Conservation (phyloP, 2,888 invertebrate genomes). For the Ectobius pallidus region DNA sequence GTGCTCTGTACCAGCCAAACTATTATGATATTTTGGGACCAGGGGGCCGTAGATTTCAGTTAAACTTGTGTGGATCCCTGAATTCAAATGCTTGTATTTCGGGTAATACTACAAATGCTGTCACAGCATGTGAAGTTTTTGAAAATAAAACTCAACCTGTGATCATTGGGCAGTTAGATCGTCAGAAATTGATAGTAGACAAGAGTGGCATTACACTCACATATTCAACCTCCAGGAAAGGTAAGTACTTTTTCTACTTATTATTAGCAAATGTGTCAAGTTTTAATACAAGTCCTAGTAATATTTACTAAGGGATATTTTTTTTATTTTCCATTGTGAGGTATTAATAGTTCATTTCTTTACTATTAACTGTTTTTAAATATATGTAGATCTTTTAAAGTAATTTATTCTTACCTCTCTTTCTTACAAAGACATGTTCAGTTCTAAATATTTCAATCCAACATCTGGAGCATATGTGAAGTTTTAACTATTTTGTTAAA, state of each 20-base stretch:
- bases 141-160: background rate
- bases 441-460: too few species aligned
- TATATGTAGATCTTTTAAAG: background rate
- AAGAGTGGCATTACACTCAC: background rate
- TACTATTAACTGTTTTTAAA: background rate
- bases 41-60: background rate
- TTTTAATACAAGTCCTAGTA: background rate
- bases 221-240: background rate
- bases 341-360: background rate
- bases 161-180: background rate
- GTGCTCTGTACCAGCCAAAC: background rate
- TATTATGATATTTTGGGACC: background rate
- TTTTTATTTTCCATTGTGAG: background rate
- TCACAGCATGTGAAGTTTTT: background rate
- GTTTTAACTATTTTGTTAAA: too few species aligned
- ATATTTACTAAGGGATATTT: background rate
- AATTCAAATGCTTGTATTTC: background rate
- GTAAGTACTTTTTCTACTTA: background rate
- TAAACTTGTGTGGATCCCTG: background rate
- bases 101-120: background rate
- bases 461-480: too few species aligned
- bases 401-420: background rate
- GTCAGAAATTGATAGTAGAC: background rate
- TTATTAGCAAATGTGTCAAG: too few species aligned
- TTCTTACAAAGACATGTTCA: background rate